Evolutionary conservation across 2,113 vertebrate genomes (phyloP), one percentile per base, ranked within the genome.

Genomic region (Vulpes lagopus): DNA sequence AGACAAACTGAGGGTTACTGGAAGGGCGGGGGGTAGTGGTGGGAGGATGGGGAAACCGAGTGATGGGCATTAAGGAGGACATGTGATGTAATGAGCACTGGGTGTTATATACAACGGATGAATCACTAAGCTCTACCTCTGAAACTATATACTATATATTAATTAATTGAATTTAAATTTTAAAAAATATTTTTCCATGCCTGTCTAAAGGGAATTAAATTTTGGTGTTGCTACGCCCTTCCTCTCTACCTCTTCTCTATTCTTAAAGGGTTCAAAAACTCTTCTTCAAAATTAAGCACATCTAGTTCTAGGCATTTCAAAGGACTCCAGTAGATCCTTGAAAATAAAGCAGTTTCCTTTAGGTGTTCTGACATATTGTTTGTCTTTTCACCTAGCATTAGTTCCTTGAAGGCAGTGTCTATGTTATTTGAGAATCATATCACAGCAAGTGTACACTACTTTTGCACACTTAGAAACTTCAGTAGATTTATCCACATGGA

Each of bases 211-310:
- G 51, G 76, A 78, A 96, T 80, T 43, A 73, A 49, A 69, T 35
- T 92, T 71, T 84, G 49, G n/a, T 27, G 76, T 86, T 25, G 38
- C 1, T 8, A 43, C 9, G 51, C 49, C 73, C 25, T 84, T 81
- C n/a, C 49, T 80, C 53, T 90, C 35, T 83, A 5, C 51, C 7
- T 81, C 71, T 60, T 59, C 82, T 12, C 86, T 90, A 19, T 23
- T 83, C 65, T 53, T 81, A 30, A 82, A 53, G 10, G 15, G 27
- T 27, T 96, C 71, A 92, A 95, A 93, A 78, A 19, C 76, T 83
- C 79, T 49, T 65, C 57, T 53, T 64, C n/a, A 89, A 85, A 97
- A 95, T 84, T 91, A 96, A 96, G 22, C 17, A 71, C n/a, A 65
- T 87, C 87, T 82, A 78, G 30, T 86, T 86, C 71, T 73, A 86